Base-by-base conservation (phyloP, 2,797 vertebrate genomes). In the Alauda arvensis region DNA sequence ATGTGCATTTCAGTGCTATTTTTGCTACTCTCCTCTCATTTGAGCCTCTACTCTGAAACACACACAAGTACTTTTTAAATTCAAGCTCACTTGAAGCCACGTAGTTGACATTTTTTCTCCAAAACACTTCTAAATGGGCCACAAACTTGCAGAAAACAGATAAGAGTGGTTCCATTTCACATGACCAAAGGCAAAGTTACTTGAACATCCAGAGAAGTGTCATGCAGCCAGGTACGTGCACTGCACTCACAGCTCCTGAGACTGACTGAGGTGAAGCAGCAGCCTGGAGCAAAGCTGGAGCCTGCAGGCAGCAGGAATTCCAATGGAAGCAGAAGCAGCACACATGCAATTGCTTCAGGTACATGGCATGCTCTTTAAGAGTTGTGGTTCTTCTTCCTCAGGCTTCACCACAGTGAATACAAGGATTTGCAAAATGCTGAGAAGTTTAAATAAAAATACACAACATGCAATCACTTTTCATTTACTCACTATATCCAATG, bases 401-500 rank as follows among this genome's bases (percentile, higher is more conserved):
- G 82, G 79, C 79, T 83, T 75, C 42, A 59, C 51, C 56, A 79
- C 42, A 91, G 66, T 66, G 48, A 90, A 75, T 52, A 86, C 42
- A 79, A 55, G n/a, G 28, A 63, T 66, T 56, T 40, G 55, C 68
- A 77, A 79, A 92, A 69, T 72, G 78, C 43, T 37, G 19, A 39
- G 29, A 60, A 65, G 40, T 76, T 65, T 23, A 75, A 68, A 87
- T 75, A 48, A 88, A 83, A 89, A 77, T 60, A 79, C 76, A 91
- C 26, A 74, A 66, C 88, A 93, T 88, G 80, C 88, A 80, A 40
- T 45, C 18, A 9, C 87, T 92, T 93, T 81, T 91, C 34, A 65
- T 84, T 94, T 93, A 95, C 89, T 96, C 68, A 93, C 88, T 93
- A 87, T 90, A 84, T 94, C 84, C 91, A 91, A 83, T 78, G 90